Evolutionary conservation across 2,888 invertebrate species (phyloP), one percentile per base, ranked within the genome.

Genomic region (Ceramica pisi): DNA sequence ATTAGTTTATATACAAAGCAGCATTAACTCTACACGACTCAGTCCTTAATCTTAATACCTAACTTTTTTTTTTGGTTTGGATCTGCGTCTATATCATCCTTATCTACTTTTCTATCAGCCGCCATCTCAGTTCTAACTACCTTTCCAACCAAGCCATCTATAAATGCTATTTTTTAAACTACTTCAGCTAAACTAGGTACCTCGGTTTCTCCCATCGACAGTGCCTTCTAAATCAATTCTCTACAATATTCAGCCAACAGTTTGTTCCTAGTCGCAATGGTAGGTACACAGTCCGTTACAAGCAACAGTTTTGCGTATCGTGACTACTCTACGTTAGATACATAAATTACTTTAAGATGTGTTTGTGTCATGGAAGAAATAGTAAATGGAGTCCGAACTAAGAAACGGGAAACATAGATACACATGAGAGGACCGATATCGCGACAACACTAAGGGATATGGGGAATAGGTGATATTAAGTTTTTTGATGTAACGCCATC

Each of bases 311-410:
- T 70, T 67, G 75, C 73, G 72, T 80, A 82, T 73, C 78, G 72
- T 78, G 72, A 80, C 75, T 68, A 62, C 76, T 75, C 71, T 63
- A 60, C 26, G 69, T 82, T 75, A 70, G 81, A 81, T 84, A 78
- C 84, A 84, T 83, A 81, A 83, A 84, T 83, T 78, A 83, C 69
- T 72, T 56, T 65, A 55, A 71, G 65, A 75, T 71, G 59, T 68
- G 41, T 68, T 67, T 50, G 23, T 61, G 16, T 3, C 61, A 63
- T 9, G 56, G 68, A 70, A 23, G 57, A 31, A 38, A 55, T 38
- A 63, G 16, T 41, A 14, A 71, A 78, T 74, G 74, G 65, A 78
- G 35, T 23, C 35, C 7, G 1, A 35, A 1, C 9, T 35, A 35
- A 35, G 8, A 35, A 35, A 35, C 35, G 35, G 35, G 12, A 41